Percentiles rank a stretch among this genome's conserved stretches.
phyloP scores from a whole-genome alignment of 2,888 invertebrate species.

The Aspidapion aeneum region DNA sequence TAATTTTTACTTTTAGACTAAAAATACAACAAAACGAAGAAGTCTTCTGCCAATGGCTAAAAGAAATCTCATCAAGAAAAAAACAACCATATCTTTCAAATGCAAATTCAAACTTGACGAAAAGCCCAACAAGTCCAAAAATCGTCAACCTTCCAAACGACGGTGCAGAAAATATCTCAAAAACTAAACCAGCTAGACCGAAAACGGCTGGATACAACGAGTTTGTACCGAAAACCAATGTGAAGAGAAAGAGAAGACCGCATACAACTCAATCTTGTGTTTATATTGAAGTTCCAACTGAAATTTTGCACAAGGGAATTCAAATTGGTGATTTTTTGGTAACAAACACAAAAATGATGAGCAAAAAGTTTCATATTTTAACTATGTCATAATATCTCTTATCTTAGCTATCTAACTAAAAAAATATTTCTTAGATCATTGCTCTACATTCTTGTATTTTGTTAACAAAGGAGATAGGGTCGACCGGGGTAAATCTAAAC shows the following conservation, averaged over 20 bases:
- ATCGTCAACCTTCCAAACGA: constrained; percentile 22
- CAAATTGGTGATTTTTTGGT: constrained; percentile 40
- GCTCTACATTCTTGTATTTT: too few species aligned
- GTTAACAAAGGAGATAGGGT: too few species aligned
- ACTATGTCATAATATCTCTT: constrained; percentile 17
- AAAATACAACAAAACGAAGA: constrained; percentile 50
- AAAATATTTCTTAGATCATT: too few species aligned
- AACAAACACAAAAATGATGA: constrained; percentile 30
- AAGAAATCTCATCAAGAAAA: constrained; percentile 39
- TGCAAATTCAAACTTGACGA: background rate
- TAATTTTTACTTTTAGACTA: constrained; percentile 26
- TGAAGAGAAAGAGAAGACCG: constrained; percentile 34
- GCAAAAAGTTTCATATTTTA: constrained; percentile 37
- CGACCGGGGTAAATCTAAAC: too few species aligned
- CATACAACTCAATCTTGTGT: constrained; percentile 41
- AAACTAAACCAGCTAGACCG: constrained; percentile 30
- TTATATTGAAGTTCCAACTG: constrained; percentile 40
- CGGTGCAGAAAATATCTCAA: background rate
- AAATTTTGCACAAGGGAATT: constrained; percentile 37
- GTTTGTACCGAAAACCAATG: constrained; percentile 30
- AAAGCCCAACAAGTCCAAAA: constrained; percentile 29
- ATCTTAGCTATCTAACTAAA: too few species aligned
- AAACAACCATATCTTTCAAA: constrained; percentile 2
- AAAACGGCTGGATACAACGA: constrained; percentile 38
- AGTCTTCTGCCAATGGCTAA: constrained; percentile 54